phyloP scores from a whole-genome alignment of 2,113 vertebrate genomes.

The Aythya baeri region DNA sequence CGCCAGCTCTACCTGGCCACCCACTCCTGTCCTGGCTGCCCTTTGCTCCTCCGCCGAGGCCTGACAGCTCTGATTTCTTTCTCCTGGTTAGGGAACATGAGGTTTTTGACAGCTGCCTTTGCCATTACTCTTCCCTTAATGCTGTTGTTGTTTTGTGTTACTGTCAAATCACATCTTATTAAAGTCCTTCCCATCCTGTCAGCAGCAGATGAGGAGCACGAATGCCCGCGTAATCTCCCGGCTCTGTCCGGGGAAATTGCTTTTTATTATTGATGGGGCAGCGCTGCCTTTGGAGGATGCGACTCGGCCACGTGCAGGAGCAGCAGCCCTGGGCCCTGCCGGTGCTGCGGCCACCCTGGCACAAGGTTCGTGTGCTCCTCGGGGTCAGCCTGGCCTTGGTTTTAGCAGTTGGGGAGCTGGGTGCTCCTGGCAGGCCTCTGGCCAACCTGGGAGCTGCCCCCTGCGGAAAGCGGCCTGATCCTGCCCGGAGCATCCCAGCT shows the following conservation, averaged over 20 bases:
- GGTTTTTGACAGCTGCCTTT: conserved; percentile 61
- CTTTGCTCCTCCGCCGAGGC: not conserved
- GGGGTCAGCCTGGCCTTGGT: not conserved
- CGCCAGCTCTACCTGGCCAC: not conserved
- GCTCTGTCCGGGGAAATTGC: conserved; percentile 24
- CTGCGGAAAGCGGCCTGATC: not conserved
- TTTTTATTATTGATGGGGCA: conserved; percentile 63
- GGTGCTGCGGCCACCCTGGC: not conserved
- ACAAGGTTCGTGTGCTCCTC: not conserved
- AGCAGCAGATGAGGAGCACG: not conserved
- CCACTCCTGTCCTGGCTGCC: not conserved
- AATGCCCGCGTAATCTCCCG: not conserved
- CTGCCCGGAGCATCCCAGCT: not conserved
- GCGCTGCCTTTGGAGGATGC: not conserved
- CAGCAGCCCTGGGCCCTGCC: not conserved
- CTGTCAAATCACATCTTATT: conserved; percentile 57
- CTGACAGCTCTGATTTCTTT: conserved; percentile 46
- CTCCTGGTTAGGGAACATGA: not conserved
- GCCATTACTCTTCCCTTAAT: conserved; percentile 56
- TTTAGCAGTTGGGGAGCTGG: not conserved
- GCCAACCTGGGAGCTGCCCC: not conserved
- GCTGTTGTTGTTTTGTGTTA: conserved; percentile 67
- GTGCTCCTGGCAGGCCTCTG: not conserved
- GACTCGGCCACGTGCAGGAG: not conserved
- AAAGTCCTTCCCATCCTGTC: conserved; percentile 50